Base-by-base conservation (phyloP, 2,113 vertebrate species). In the Notothenia rossii region DNA sequence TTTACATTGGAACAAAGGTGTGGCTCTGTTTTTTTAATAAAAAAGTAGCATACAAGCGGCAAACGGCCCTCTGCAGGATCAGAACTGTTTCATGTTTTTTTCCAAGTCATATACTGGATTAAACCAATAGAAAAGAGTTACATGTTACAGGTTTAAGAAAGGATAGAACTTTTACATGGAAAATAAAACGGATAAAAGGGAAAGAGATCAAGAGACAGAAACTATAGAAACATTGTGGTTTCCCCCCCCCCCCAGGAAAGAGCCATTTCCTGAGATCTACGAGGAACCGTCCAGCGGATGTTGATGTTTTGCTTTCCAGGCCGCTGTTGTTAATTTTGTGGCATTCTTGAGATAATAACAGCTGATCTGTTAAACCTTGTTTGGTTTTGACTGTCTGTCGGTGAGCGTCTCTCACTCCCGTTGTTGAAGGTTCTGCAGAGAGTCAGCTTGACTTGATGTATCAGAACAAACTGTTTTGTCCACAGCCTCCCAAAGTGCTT, bases 301-400 rank as follows among this genome's bases (percentile, higher is more conserved):
- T 93, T 90, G 83, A 86, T 90, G 85, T 91, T 93, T 90, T 78
- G 61, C 64, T 90, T 87, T 89, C 75, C 75, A 67, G 75, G 67
- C 67, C 62, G 1, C 64, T 61, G 46, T 71, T 79, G 84, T 82
- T 75, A 85, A 85, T 85, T 75, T 74, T 5, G 59, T 64, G 76
- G 58, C 74, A 45, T 85, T 90, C 71, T 88, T 36, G 14, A 84
- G 81, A 88, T 84, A 55, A 59, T 54, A 82, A 62, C 71, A 76
- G 88, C 82, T 80, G 75, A 89, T 91, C 64, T 79, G 76, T 75
- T 75, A 18, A 45, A 72, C 59, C 55, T 61, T 48, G 62, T 87
- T 87, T 75, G 60, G 51, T 72, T 79, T 56, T 18, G 40, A 66
- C 65, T 53, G 33, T 45, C 50, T 20, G 15, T 62, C 29, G 29